Evolutionary conservation across 2,888 invertebrate genomes (phyloP).

Genomic region (Tetropium fuscum): DNA sequence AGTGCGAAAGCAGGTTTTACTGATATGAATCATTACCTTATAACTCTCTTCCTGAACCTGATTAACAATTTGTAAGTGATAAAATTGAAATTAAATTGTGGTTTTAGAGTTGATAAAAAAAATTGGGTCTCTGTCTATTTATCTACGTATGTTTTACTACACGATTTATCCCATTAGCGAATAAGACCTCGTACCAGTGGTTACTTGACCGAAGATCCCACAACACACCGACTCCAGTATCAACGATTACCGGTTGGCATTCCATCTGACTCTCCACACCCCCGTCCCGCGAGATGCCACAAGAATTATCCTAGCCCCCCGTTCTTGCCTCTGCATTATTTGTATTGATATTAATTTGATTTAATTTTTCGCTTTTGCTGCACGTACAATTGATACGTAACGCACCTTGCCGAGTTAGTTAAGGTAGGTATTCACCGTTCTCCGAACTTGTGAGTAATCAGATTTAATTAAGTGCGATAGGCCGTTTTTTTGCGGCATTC

Average conservation of each 20-base stretch:
- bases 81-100: neutral
- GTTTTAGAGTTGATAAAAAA: too few species aligned
- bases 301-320: neutral
- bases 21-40: too few species aligned
- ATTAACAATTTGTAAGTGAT: neutral
- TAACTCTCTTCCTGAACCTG: too few species aligned
- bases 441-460: too few species aligned
- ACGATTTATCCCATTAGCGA: neutral
- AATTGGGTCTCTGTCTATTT: too few species aligned
- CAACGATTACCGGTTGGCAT: conserved; percentile 4
- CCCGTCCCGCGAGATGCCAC: neutral
- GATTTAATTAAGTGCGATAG: too few species aligned
- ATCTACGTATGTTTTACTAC: too few species aligned
- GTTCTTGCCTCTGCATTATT: neutral
- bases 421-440: too few species aligned
- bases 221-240: conserved; percentile 2
- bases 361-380: neutral
- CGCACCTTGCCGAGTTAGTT: too few species aligned
- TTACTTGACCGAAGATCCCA: conserved; percentile 7
- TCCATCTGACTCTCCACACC: neutral
- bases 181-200: conserved; percentile 2
- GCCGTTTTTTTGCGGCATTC: too few species aligned
- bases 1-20: too few species aligned
- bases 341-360: neutral
- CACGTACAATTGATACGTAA: too few species aligned